Conservation (phyloP, 2,797 vertebrate genomes). For the Sebastes steindachneri region DNA sequence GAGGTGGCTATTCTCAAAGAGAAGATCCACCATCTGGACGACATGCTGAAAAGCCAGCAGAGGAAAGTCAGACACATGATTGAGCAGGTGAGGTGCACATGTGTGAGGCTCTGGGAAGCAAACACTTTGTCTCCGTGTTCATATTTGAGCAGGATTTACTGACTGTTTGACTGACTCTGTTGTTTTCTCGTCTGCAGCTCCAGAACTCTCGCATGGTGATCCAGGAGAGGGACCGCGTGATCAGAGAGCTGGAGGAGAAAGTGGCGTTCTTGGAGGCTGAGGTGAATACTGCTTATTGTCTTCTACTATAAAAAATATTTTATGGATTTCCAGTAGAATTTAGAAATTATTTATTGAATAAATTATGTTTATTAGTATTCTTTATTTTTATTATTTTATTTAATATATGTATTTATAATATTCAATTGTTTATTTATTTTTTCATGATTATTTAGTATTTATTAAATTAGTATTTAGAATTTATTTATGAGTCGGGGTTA, state of each 20-base stretch:
- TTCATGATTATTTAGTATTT: neutral
- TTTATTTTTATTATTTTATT: too few relatives aligned
- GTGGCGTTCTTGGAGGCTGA: constrained; percentile 93
- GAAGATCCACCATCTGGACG: constrained; percentile 95
- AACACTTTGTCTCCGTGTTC: neutral
- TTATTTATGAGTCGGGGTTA: neutral
- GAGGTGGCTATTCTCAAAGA: constrained; percentile 90
- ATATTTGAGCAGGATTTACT: constrained; percentile 48
- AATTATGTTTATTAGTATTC: too few relatives aligned
- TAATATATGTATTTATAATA: too few relatives aligned
- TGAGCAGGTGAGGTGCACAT: constrained; percentile 87
- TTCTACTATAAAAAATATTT: neutral
- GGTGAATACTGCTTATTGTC: constrained; percentile 71
- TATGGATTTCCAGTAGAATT: constrained; percentile 9
- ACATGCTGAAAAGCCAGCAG: constrained; percentile 97
- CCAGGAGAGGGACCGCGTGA: constrained; percentile 89
- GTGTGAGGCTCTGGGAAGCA: constrained; percentile 18
- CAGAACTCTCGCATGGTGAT: constrained; percentile 95
- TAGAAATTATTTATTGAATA: neutral
- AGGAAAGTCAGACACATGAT: constrained; percentile 98
- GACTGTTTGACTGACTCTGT: constrained; percentile 22
- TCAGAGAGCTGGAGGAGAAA: constrained; percentile 93
- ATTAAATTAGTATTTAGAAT: too few relatives aligned
- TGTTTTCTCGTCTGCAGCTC: constrained; percentile 82
- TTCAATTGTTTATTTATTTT: too few relatives aligned